A percentile compares a stretch with the other conserved stretches of the same genome.
Evolutionary conservation across 2,888 invertebrate genomes (phyloP).

Genomic region (Stenchaetothrips biformis): DNA sequence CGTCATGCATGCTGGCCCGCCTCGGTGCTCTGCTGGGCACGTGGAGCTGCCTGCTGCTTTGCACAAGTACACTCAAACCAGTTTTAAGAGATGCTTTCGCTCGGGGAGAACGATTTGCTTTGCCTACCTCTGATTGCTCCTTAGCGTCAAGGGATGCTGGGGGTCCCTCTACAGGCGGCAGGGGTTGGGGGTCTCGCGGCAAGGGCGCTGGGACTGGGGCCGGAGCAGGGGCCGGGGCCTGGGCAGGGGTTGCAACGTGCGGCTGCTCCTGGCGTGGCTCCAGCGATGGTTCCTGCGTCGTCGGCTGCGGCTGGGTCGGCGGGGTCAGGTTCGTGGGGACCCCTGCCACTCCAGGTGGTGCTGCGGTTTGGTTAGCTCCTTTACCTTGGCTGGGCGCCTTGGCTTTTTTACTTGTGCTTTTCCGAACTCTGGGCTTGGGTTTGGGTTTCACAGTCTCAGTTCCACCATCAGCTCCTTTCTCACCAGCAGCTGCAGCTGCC

Average conservation of each 20-base stretch:
- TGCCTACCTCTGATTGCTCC: constrained; percentile 10
- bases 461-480: background rate
- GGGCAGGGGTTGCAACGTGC: background rate
- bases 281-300: background rate
- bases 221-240: background rate
- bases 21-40: background rate
- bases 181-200: background rate
- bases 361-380: background rate
- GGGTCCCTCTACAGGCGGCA: background rate
- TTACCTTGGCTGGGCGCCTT: background rate
- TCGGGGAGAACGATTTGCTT: constrained; percentile 1
- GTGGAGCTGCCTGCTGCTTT: background rate
- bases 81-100: constrained; percentile 23
- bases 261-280: background rate
- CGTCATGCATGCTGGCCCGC: constrained; percentile 16
- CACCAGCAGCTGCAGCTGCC: background rate
- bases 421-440: background rate
- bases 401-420: background rate
- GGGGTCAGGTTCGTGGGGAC: background rate
- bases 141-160: background rate
- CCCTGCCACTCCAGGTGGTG: background rate
- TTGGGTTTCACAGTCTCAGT: background rate
- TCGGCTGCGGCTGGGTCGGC: background rate
- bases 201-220: background rate
- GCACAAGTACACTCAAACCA: constrained; percentile 5